Evolutionary conservation across 2,888 invertebrate species (phyloP), one percentile per base, ranked within the genome.

Genomic region (Ecdyonurus torrentis): DNA sequence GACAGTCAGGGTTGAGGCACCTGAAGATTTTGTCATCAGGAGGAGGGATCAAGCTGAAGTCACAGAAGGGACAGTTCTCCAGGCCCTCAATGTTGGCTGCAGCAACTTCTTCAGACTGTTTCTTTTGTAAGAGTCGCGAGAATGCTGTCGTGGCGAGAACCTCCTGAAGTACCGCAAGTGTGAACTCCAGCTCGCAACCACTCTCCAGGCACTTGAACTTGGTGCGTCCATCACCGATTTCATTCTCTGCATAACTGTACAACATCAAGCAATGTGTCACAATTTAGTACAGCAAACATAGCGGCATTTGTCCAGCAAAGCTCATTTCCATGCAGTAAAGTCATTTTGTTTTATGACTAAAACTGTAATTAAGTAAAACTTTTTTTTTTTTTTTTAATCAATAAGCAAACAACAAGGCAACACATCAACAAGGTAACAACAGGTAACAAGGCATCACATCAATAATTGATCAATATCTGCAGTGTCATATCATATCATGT

Each of bases 141-240:
- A 74, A 74, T 52, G 71, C 67, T 18, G 69, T 70, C 1, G 71
- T 66, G 18, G 71, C 69, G 5, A 76, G 69, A 5, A 74, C 69
- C 7, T 66, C 67, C 67, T 74, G 71, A 5, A 23, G 58, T 23
- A 58, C 58, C 5, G 61, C 67, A 18, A 77, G 63, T 19, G 71
- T 72, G 64, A 79, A 78, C 65, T 77, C 74, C 5, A 71, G 70
- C 2, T 70, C 72, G 66, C 79, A 80, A 10, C 70, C 67, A 10
- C 68, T 61, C n/a, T 55, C 50, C 58, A 82, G 74, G 67, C 83
- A 83, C 3, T 73, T 71, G 64, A 83, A 74, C 18, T 69, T 70
- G 1, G 73, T 69, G 61, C 76, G 72, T 1, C 76, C 77, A 2
- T 77, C 72, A 1, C 75, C 76, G 65, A 79, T 72, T 19, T 69